Evolutionary conservation across 2,888 invertebrate genomes (phyloP).

Genomic region (Monochamus alternatus): DNA sequence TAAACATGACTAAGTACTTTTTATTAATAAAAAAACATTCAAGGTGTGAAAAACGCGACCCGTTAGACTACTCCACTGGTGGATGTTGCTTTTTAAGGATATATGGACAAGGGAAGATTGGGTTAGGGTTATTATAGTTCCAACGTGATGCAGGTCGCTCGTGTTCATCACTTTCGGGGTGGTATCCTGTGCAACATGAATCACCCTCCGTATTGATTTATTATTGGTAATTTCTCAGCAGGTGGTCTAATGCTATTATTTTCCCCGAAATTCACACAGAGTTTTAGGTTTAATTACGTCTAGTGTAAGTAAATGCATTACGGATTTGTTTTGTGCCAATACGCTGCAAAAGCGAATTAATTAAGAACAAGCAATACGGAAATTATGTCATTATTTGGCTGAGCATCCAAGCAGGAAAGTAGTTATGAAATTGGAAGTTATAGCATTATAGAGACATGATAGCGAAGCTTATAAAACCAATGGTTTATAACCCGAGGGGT

Average conservation of each 20-base stretch:
- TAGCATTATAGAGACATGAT: too few species aligned
- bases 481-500: too few species aligned
- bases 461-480: too few species aligned
- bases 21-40: too few species aligned
- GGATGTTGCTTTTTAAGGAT: conserved; percentile 17
- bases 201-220: conserved; percentile 47
- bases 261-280: conserved; percentile 36
- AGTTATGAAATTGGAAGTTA: too few species aligned
- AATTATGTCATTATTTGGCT: conserved; percentile 7
- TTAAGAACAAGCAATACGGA: conserved; percentile 28
- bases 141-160: conserved; percentile 35
- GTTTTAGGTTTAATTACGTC: conserved; percentile 31
- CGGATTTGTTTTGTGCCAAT: conserved; percentile 20
- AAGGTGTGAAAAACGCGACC: not conserved
- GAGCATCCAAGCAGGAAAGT: too few species aligned
- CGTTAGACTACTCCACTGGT: conserved; percentile 5
- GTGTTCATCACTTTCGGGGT: conserved; percentile 40
- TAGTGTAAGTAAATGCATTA: conserved; percentile 27
- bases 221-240: conserved; percentile 40
- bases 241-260: conserved; percentile 38
- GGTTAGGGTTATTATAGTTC: conserved; percentile 40
- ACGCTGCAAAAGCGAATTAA: conserved; percentile 25
- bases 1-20: too few species aligned
- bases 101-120: conserved; percentile 39
- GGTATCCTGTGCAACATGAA: conserved; percentile 41